A percentile compares a stretch with the other conserved stretches of the same genome.
These are phyloP conservation scores for Patella caerulea DNA, from an alignment of 2,888 invertebrate genomes.

Conservation along the genomic window DNA sequence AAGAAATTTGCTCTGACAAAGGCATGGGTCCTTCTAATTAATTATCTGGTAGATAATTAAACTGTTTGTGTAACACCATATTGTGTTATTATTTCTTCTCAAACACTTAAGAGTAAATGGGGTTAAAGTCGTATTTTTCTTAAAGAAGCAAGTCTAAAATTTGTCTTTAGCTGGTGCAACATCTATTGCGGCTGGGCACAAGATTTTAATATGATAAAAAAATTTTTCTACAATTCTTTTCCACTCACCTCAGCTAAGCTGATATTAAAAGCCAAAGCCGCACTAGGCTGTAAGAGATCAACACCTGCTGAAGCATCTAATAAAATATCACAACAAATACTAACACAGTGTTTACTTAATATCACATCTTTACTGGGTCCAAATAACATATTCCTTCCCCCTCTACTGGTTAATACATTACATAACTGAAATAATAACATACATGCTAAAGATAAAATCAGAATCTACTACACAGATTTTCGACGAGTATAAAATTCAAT, in stretches of 20 bases:
- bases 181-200: background rate
- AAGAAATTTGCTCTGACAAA: too few species aligned
- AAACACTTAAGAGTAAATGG: too few species aligned
- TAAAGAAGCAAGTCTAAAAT: too few species aligned
- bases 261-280: slow-evolving; percentile 43
- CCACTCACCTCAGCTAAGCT: slow-evolving; percentile 34
- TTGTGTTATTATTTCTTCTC: too few species aligned
- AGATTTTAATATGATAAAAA: background rate
- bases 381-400: background rate
- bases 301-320: slow-evolving; percentile 3
- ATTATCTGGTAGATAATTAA: too few species aligned
- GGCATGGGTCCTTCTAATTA: too few species aligned
- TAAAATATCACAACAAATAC: slow-evolving; percentile 24
- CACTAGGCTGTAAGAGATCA: slow-evolving; percentile 22
- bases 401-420: background rate
- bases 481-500: too few species aligned
- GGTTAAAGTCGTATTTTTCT: too few species aligned
- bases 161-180: background rate
- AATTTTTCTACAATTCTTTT: too few species aligned
- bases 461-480: too few species aligned
- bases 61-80: too few species aligned
- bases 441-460: too few species aligned
- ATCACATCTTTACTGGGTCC: slow-evolving; percentile 8
- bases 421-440: background rate
- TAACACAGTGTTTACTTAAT: slow-evolving; percentile 33